Conservation (phyloP, 1,140 invertebrate genomes). For the Danaus melanippus region DNA sequence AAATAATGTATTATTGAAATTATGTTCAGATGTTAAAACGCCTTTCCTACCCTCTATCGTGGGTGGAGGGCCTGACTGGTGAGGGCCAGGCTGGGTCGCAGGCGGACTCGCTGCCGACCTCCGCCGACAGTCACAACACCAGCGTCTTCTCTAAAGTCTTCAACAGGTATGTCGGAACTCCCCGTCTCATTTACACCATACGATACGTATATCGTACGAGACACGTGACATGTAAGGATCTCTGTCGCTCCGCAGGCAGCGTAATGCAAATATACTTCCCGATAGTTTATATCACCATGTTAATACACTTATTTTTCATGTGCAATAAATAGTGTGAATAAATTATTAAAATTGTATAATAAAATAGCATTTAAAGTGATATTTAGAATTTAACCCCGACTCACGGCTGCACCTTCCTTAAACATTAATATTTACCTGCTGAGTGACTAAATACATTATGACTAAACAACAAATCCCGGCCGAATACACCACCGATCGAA, state of each 20-base stretch:
- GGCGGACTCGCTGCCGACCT: slow-evolving; percentile 18
- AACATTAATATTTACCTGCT: too few species aligned
- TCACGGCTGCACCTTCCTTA: slow-evolving; percentile 1
- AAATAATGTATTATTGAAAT: slow-evolving; percentile 3
- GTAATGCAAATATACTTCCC: too few species aligned
- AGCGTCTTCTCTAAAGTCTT: slow-evolving; percentile 91
- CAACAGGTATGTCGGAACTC: slow-evolving; percentile 78
- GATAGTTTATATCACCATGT: too few species aligned
- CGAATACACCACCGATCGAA: neutral
- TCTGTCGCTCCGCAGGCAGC: too few species aligned
- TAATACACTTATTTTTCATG: too few species aligned
- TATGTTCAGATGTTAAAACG: slow-evolving; percentile 85
- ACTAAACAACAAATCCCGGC: slow-evolving; percentile 7
- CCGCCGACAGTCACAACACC: slow-evolving; percentile 54
- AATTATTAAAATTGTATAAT: too few species aligned
- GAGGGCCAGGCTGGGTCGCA: slow-evolving; percentile 59
- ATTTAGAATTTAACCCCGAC: neutral
- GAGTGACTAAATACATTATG: too few species aligned
- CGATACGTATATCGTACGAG: too few species aligned
- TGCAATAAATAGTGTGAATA: too few species aligned
- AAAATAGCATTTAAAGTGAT: too few species aligned
- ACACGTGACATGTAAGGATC: too few species aligned
- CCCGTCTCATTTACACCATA: too few species aligned
- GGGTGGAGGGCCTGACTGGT: slow-evolving; percentile 89
- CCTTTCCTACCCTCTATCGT: slow-evolving; percentile 91